These are phyloP conservation scores for Proales similis DNA, from an alignment of 1,140 invertebrate genomes.

Conservation along the genomic window DNA sequence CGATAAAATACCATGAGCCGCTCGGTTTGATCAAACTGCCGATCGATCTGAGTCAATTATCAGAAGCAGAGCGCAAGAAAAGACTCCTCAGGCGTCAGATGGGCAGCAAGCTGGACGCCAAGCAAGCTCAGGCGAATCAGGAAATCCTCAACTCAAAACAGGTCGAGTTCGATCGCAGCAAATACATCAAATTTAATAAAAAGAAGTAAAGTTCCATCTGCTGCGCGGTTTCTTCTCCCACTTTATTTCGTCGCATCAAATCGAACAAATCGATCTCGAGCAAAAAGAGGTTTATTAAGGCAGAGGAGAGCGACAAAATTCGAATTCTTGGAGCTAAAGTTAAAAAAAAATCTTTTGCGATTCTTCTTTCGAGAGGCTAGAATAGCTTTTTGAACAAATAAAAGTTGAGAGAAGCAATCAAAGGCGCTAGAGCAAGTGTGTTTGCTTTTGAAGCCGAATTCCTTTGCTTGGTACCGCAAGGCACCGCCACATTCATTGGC, in stretches of 20 bases:
- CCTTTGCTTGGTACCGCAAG: slow-evolving; percentile 34
- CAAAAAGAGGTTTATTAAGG: too few species aligned
- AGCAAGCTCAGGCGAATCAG: neutral
- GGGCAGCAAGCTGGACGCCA: slow-evolving; percentile 5
- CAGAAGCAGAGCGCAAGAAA: slow-evolving; percentile 15
- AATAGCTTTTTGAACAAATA: too few species aligned
- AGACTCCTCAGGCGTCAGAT: slow-evolving; percentile 25
- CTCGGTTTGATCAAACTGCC: slow-evolving; percentile 65
- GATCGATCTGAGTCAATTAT: slow-evolving; percentile 10
- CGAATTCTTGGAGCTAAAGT: too few species aligned
- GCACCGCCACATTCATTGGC: slow-evolving; percentile 15
- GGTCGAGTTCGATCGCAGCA: slow-evolving; percentile 35
- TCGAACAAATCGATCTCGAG: too few species aligned
- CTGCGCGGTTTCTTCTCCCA: too few species aligned
- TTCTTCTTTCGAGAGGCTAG: too few species aligned
- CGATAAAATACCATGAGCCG: slow-evolving; percentile 71
- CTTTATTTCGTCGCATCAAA: too few species aligned
- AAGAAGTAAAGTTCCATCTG: slow-evolving; percentile 36
- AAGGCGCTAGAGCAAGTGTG: too few species aligned
- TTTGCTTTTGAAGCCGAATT: too few species aligned
- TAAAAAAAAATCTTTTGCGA: too few species aligned
- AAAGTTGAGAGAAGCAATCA: too few species aligned
- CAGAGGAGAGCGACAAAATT: too few species aligned
- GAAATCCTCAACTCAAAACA: neutral
- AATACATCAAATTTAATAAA: slow-evolving; percentile 33